These are phyloP conservation scores for Antechinus stuartii DNA, from an alignment of 2,113 vertebrate species.

Conservation along the genomic window DNA sequence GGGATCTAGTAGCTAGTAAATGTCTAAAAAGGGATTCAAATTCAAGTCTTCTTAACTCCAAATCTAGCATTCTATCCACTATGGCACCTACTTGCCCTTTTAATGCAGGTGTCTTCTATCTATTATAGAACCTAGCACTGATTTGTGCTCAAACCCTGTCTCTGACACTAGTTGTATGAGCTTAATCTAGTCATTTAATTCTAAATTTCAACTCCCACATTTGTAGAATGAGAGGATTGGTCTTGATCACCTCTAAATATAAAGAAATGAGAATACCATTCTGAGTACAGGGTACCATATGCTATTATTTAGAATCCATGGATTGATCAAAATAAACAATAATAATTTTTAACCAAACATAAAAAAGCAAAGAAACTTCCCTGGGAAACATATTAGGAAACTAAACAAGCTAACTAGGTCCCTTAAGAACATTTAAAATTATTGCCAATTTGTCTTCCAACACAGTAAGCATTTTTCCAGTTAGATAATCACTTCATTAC, in stretches of 20 bases:
- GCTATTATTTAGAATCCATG: slow-evolving; percentile 13
- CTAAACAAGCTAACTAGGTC: background rate
- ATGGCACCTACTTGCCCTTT: background rate
- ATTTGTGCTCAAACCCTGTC: background rate
- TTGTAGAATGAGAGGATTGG: background rate
- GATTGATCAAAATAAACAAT: slow-evolving; percentile 21
- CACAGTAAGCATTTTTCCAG: background rate
- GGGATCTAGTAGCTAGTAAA: background rate
- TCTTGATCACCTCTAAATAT: background rate
- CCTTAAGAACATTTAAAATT: background rate
- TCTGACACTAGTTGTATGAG: background rate
- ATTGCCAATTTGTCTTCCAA: background rate
- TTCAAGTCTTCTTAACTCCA: background rate
- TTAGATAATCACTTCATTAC: background rate
- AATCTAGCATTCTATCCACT: background rate
- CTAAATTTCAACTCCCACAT: background rate
- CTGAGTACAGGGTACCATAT: background rate
- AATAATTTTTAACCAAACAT: slow-evolving; percentile 54
- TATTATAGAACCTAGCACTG: background rate
- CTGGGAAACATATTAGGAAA: slow-evolving; percentile 21
- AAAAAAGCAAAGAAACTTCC: slow-evolving; percentile 23
- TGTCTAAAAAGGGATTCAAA: background rate
- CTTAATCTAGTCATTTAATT: background rate
- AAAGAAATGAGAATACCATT: background rate
- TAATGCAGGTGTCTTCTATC: background rate